Percentiles rank a stretch among this genome's conserved stretches.
Evolutionary conservation across 1,140 invertebrate genomes (phyloP).

Genomic region (Zeugodacus cucurbitae): DNA sequence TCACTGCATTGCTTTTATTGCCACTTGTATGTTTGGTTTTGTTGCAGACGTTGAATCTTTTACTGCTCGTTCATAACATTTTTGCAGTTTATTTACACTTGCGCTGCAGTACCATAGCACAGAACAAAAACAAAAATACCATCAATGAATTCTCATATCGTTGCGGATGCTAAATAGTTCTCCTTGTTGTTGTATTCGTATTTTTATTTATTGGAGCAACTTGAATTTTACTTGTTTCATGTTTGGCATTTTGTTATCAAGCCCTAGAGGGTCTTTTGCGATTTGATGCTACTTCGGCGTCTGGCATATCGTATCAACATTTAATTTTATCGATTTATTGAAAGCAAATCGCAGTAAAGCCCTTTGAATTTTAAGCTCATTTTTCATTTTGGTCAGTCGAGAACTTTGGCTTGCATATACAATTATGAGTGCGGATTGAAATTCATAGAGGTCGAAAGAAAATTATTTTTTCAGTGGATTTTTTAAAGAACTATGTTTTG

Average conservation of each 20-base stretch:
- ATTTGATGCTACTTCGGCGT: background rate
- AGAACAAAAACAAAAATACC: background rate
- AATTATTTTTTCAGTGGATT: too few species aligned
- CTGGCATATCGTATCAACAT: conserved; percentile 16
- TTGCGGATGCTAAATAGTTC: background rate
- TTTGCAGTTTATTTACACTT: conserved; percentile 35
- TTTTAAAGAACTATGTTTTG: too few species aligned
- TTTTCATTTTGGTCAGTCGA: background rate
- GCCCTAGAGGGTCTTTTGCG: conserved; percentile 31
- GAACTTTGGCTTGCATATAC: background rate
- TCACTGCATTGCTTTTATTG: conserved; percentile 15
- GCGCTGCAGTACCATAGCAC: background rate
- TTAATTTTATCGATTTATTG: conserved; percentile 34
- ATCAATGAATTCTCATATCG: background rate
- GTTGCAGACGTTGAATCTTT: background rate
- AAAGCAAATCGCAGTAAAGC: conserved; percentile 18
- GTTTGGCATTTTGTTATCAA: conserved; percentile 31
- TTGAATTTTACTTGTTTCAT: conserved; percentile 37
- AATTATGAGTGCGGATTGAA: background rate
- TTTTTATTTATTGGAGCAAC: background rate
- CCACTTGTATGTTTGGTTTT: background rate
- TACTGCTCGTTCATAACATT: conserved; percentile 10
- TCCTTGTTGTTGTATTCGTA: background rate
- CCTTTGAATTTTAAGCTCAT: background rate
- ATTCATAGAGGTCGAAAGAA: background rate